Evolutionary conservation across 2,113 vertebrate genomes (phyloP), one percentile per base, ranked within the genome.

Genomic region (Amphiprion percula): DNA sequence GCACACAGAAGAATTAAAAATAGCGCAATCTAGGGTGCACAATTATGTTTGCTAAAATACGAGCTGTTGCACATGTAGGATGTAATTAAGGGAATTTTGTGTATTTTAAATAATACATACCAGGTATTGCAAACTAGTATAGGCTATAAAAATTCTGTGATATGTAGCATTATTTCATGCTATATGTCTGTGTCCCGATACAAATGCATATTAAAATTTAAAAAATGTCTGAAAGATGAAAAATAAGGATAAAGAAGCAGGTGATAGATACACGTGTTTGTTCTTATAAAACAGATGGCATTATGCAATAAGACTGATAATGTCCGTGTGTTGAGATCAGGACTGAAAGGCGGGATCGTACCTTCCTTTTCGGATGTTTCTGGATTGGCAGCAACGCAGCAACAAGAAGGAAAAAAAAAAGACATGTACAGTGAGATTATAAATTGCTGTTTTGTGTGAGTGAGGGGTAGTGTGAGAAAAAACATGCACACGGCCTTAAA

Each of bases 341-440:
- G 90, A 94, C 89, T 95, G 93, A 89, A 95, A 95, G 77, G 95
- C 90, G 21, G 95, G 91, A 79, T 95, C 96, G 6, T 99, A 99
- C 98, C 97, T 98, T 98, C 97, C 98, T 91, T 97, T 94, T 19
- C 97, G 96, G 90, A 98, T 98, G 95, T 99, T 99, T 94, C 98
- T 99, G 95, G 54, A 82, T 68, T 39, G 33, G 21, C 59, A 49
- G 47, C 9, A n/a, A 67, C 11, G 72, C 63, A 61, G 72, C 19
- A 74, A 80, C 24, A 82, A 50, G 69, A 54, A 47, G 44, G 49
- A 78, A 66, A 53, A 14, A 62, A 77, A 41, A 16, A 37, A 23
- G 56, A 75, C 3, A 73, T 12, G 44, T 6, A 46, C 56, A 46
- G 10, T 74, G 11, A 64, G 24, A 60, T 14, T 0, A 50, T 65